phyloP scores from a whole-genome alignment of 2,113 vertebrate genomes.

The Upupa epops region DNA sequence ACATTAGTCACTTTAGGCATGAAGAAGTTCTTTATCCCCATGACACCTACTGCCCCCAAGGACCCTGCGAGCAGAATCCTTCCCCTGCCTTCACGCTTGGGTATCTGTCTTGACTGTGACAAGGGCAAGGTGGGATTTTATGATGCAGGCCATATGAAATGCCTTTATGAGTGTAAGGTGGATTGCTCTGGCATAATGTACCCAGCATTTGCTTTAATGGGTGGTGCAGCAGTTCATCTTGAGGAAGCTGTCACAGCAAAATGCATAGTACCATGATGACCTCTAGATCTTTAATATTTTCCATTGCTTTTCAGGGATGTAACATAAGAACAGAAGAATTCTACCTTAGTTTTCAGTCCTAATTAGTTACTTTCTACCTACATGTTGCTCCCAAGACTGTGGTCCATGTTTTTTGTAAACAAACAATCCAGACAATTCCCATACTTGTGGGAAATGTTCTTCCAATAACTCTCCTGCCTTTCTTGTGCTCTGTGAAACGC shows the following conservation, averaged over 20 bases:
- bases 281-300: constrained; percentile 23
- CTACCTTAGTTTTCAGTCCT: constrained; percentile 13
- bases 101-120: constrained; percentile 91
- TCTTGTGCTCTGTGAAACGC: background rate
- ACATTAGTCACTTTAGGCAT: constrained; percentile 91
- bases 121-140: constrained; percentile 89
- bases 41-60: constrained; percentile 72
- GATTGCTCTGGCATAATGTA: constrained; percentile 94
- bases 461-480: background rate
- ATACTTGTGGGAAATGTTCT: background rate
- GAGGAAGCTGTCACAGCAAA: constrained; percentile 82
- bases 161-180: constrained; percentile 90
- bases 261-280: constrained; percentile 72
- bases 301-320: background rate
- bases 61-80: constrained; percentile 82
- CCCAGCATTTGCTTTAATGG: constrained; percentile 93
- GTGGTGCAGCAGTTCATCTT: constrained; percentile 85
- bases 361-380: constrained; percentile 32
- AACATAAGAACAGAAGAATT: background rate
- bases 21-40: constrained; percentile 93
- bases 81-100: constrained; percentile 85
- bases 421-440: background rate
- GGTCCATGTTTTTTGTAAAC: background rate
- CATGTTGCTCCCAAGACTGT: constrained; percentile 3
- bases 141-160: constrained; percentile 87